These are phyloP conservation scores for Mareca penelope DNA, from an alignment of 2,797 vertebrate genomes.

Conservation along the genomic window DNA sequence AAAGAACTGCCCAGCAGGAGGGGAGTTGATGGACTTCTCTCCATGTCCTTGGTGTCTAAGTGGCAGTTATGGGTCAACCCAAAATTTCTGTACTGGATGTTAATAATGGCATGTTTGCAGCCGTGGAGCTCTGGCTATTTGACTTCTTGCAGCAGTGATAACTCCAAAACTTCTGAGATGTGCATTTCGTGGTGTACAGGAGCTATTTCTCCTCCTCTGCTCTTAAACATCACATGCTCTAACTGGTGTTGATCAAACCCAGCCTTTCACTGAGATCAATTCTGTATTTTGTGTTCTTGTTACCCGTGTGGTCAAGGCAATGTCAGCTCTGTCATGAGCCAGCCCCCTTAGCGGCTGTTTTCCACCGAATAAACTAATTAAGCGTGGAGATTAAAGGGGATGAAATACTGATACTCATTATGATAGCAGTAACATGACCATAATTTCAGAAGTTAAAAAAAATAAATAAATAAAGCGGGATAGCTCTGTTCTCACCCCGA, in stretches of 20 bases:
- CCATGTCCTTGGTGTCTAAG: neutral
- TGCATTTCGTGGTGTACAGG: neutral
- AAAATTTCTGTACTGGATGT: fast-evolving
- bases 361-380: neutral
- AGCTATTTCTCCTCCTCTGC: neutral
- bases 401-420: neutral
- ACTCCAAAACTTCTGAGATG: neutral
- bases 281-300: neutral
- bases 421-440: neutral
- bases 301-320: neutral
- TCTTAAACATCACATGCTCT: neutral
- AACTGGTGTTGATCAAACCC: neutral
- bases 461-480: neutral
- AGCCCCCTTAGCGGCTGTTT: neutral
- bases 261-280: neutral
- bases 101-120: neutral
- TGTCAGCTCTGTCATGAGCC: neutral
- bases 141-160: neutral
- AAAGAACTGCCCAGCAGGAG: fast-evolving
- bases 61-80: neutral
- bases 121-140: neutral
- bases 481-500: neutral
- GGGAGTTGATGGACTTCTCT: neutral
- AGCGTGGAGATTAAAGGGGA: neutral
- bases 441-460: neutral